These are phyloP conservation scores for Trissolcus japonicus DNA, from an alignment of 2,888 invertebrate species.

Conservation along the genomic window DNA sequence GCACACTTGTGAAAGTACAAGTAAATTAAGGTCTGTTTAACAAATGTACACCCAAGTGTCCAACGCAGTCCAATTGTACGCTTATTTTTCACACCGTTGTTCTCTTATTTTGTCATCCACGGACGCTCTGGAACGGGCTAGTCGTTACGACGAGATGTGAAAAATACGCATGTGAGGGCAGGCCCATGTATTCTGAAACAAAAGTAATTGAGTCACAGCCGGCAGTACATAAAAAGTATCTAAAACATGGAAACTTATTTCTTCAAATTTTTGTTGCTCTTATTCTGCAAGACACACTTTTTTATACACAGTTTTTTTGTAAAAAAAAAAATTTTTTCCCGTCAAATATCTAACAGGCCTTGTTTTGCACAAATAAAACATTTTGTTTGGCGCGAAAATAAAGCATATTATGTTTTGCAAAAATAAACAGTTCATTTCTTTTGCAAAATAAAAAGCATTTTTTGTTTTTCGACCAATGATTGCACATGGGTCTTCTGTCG, in stretches of 20 bases:
- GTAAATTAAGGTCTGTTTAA: conserved; percentile 51
- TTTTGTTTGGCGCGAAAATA: neutral
- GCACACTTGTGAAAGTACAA: conserved; percentile 43
- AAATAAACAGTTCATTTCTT: no score
- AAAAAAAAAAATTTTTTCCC: conserved; percentile 5
- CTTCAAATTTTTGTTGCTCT: neutral
- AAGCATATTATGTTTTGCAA: neutral
- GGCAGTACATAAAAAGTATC: neutral
- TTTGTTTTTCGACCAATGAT: neutral
- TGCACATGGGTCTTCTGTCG: conserved; percentile 1
- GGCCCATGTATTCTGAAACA: conserved; percentile 30
- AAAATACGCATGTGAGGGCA: conserved; percentile 19
- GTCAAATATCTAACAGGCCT: neutral
- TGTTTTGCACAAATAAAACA: no score
- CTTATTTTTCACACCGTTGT: conserved; percentile 21
- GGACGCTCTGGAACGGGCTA: conserved; percentile 25
- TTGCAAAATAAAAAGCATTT: neutral
- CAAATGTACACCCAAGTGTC: conserved; percentile 37
- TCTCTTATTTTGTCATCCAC: conserved; percentile 29
- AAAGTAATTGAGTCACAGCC: conserved; percentile 26
- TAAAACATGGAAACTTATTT: neutral
- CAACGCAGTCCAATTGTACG: conserved; percentile 34
- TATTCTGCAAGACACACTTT: neutral
- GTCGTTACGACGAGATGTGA: conserved; percentile 24
- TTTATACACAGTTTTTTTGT: no score